These are phyloP conservation scores for Crioceris asparagi DNA, from an alignment of 2,888 invertebrate species.

Conservation along the genomic window DNA sequence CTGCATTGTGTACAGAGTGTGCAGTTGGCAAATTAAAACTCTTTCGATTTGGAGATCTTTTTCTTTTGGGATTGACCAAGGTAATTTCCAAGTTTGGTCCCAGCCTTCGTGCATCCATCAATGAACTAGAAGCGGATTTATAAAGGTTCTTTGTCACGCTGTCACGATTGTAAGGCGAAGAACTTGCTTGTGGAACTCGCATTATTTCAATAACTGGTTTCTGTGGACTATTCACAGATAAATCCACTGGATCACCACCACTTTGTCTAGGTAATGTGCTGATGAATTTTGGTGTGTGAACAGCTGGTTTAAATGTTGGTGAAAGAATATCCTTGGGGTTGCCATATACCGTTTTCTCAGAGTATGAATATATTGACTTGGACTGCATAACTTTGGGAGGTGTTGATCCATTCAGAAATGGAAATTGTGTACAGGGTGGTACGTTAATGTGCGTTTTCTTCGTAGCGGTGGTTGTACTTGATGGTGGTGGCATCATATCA, in stretches of 20 bases:
- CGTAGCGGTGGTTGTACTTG: conserved; percentile 25
- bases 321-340: conserved; percentile 60
- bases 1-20: conserved; percentile 5
- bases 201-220: conserved; percentile 49
- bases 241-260: conserved; percentile 51
- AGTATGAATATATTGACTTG: conserved; percentile 52
- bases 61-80: conserved; percentile 39
- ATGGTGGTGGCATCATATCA: conserved; percentile 12
- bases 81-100: conserved; percentile 64
- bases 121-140: conserved; percentile 14
- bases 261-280: conserved; percentile 33
- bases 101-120: conserved; percentile 40
- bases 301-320: conserved; percentile 40
- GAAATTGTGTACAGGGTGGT: conserved; percentile 29
- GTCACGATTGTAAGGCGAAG: conserved; percentile 18
- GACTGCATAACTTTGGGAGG: conserved; percentile 53
- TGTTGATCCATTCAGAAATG: conserved; percentile 14
- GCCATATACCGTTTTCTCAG: conserved; percentile 57
- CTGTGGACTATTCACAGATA: conserved; percentile 46
- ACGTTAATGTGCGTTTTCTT: conserved; percentile 39
- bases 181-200: conserved; percentile 37
- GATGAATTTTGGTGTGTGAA: conserved; percentile 35
- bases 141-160: conserved; percentile 24
- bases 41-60: conserved; percentile 7
- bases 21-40: conserved; percentile 2